Percentiles rank a stretch among this genome's conserved stretches.
These are phyloP conservation scores for Geophilus truncorum DNA, from an alignment of 2,888 invertebrate species.

Conservation along the genomic window DNA sequence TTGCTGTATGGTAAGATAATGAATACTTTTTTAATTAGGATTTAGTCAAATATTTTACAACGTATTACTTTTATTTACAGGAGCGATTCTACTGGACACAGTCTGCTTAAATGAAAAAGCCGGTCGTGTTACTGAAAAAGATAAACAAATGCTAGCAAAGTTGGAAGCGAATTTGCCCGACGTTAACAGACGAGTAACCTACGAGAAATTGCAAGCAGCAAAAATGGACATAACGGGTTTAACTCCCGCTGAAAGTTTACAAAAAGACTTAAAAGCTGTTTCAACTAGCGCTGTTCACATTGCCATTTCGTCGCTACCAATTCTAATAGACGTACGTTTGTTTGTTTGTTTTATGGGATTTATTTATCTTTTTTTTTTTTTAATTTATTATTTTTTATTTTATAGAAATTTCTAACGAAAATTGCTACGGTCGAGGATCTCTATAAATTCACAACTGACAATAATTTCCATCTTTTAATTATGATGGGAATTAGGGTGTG, in stretches of 20 bases:
- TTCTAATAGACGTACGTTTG: constrained; percentile 31
- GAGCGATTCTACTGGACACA: constrained; percentile 36
- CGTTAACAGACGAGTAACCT: constrained; percentile 29
- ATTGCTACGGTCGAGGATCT: constrained; percentile 25
- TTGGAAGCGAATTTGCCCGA: constrained; percentile 32
- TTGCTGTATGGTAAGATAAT: constrained; percentile 52
- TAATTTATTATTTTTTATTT: too few species aligned
- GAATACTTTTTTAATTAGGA: background rate
- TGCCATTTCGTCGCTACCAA: constrained; percentile 30
- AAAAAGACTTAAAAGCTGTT: constrained; percentile 69
- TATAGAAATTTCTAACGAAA: constrained; percentile 31
- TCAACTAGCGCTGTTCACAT: constrained; percentile 37
- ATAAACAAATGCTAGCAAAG: constrained; percentile 34
- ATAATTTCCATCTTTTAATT: constrained; percentile 34
- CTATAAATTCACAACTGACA: constrained; percentile 29
- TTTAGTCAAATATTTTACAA: background rate
- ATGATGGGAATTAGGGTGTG: constrained; percentile 35
- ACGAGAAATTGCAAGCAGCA: constrained; percentile 27
- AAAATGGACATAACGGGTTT: constrained; percentile 37
- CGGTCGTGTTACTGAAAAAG: constrained; percentile 36
- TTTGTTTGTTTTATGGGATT: background rate
- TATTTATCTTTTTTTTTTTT: background rate
- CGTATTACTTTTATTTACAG: too few species aligned
- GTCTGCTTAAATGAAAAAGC: constrained; percentile 35
- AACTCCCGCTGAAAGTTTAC: constrained; percentile 62